phyloP scores from a whole-genome alignment of 2,888 invertebrate genomes.

The Nemotelus pantherinus region DNA sequence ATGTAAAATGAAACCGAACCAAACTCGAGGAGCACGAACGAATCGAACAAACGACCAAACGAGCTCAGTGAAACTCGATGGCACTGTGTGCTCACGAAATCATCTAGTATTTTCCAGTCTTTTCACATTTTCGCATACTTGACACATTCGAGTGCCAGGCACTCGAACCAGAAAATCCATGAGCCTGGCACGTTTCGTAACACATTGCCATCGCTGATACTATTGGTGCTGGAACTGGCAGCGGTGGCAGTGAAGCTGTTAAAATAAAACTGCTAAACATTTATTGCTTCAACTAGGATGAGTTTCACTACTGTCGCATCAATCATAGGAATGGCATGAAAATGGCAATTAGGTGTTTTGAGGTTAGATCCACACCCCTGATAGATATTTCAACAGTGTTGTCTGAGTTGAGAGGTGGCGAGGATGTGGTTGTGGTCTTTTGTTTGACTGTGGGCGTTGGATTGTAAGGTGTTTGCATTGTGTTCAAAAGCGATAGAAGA shows the following conservation, averaged over 20 bases:
- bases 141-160: neutral
- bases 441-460: no score
- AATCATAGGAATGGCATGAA: constrained; percentile 14
- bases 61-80: no score
- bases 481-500: no score
- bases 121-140: neutral
- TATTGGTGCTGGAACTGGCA: no score
- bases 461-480: no score
- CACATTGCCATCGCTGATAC: neutral
- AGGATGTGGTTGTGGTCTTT: no score
- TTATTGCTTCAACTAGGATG: neutral
- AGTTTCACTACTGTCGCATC: neutral
- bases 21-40: no score
- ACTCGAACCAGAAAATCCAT: neutral
- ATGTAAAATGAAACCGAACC: neutral
- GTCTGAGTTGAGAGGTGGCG: no score
- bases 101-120: neutral
- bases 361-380: neutral
- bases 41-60: no score
- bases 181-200: neutral
- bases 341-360: constrained; percentile 30
- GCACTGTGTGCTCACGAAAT: neutral
- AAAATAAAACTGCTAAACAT: neutral
- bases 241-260: neutral
- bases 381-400: no score